phyloP scores from a whole-genome alignment of 2,797 vertebrate species.

The Crocidura indochinensis region DNA sequence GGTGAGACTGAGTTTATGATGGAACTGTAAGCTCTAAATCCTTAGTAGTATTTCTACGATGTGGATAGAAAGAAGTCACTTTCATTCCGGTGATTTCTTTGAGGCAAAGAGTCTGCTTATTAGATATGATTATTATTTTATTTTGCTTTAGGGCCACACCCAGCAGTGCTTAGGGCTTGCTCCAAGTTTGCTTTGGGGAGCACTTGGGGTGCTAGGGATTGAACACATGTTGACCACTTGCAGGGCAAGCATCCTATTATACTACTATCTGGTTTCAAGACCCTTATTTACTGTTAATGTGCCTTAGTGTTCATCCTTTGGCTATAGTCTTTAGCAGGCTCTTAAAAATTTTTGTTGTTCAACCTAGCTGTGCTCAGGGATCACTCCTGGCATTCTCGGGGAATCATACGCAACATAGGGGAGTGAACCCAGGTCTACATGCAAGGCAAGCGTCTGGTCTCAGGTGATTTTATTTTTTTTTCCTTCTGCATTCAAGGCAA shows the following conservation, averaged over 20 bases:
- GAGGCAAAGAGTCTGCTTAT: background rate
- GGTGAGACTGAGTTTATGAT: background rate
- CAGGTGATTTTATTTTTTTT: conserved; percentile 5
- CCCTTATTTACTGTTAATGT: background rate
- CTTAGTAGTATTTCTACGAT: background rate
- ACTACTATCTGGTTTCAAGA: background rate
- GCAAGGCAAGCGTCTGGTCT: background rate
- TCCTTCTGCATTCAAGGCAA: background rate
- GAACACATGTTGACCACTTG: background rate
- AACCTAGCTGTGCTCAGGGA: no score
- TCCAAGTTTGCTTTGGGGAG: background rate
- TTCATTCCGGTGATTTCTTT: background rate
- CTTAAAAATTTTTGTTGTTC: no score
- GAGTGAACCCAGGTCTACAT: no score
- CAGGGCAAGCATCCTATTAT: background rate
- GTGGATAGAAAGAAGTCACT: background rate
- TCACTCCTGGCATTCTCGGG: no score
- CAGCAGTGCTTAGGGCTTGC: background rate
- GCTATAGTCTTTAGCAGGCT: background rate
- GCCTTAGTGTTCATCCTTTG: background rate
- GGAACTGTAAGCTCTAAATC: background rate
- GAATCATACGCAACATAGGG: no score
- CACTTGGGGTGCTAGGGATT: background rate
- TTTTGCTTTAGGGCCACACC: no score
- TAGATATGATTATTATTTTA: no score